Evolutionary conservation across 1,140 invertebrate genomes (phyloP), one percentile per base, ranked within the genome.

Genomic region (Saxidomus purpurata): DNA sequence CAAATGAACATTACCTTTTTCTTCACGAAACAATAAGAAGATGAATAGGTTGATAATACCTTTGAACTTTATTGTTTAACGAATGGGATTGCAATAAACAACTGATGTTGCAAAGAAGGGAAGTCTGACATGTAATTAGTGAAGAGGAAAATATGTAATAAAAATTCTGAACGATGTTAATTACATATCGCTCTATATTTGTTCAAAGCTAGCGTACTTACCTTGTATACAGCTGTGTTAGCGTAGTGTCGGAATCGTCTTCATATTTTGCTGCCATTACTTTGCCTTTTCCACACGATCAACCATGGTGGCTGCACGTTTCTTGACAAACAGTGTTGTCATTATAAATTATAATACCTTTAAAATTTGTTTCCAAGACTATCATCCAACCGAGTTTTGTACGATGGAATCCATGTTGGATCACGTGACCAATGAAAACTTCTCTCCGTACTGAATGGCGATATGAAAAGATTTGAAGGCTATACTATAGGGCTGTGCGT

Each of bases 221-320:
- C 67, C 67, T 71, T 38, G 67, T 71, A 38, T 38, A 13, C 31
- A 15, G 22, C 0, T 38, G 8, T 71, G 36, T 22, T 19, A 38
- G 4, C 4, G 28, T 36, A 6, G 4, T n/a, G 11, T 47, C 43
- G 40, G 40, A 49, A 36, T 76, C 71, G 8, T 76, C 71, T 8
- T 25, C 40, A 52, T 49, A 76, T 25, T 76, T 76, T 25, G 71
- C 71, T 49, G 71, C 71, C 71, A 76, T 76, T 52, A 76, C 40
- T 43, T 49, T 25, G 17, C 11, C 28, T 28, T 25, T 31, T 28
- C 11, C 19, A 67, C 61, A 67, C n/a, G 11, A 28, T 67, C 19
- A 31, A 25, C 61, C 11, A 31, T 11, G 61, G 6, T 17, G 28
- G 6, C 52, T 55, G 11, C 28, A 67, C 8, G 61, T n/a, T 67